Base-by-base conservation (phyloP, 2,888 invertebrate species). In the Chydorus sphaericus region DNA sequence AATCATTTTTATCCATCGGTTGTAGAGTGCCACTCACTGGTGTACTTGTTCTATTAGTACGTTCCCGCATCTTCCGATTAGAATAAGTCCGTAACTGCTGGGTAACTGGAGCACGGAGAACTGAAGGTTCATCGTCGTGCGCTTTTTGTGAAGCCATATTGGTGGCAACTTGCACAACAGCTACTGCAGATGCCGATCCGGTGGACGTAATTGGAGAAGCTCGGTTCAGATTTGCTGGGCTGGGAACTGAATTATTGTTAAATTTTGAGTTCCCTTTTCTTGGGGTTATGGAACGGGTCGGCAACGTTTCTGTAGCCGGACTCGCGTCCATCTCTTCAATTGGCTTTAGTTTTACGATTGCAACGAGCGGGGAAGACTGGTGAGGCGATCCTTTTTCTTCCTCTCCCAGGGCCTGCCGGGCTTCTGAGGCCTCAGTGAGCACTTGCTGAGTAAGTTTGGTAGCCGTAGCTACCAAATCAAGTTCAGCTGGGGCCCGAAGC, bases 121-220 rank as follows among this genome's bases (percentile, higher is more conserved):
- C 83, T 0, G 85, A 85, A 66, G 84, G 83, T 65, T 85, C 85
- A 63, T 85, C 85, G 71, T 85, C 85, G 61, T 83, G 78, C 2
- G 84, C 83, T 66, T 85, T 85, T 62, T 83, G 83, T 58, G 60
- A 77, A 75, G 3, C 78, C 66, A 79, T 78, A 5, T 82, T 79
- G 28, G 82, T 79, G 29, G 82, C 75, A 3, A 54, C 54, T 68
- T 82, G 81, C 26, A 81, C 71, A 59, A 73, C 77, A 1, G 77
- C 76, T 5, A 26, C 31, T 61, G 74, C 73, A 0, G 77, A 36
- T 0, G 77, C 20, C 16, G 54, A 37, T 68, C 82, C 82, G 28
- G 81, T 70, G 3, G 80, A 72, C 59, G 74, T 77, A 1, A 77
- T 76, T 20, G 28, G 30, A 61, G 73, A 73, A 0, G 77, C 26